Evolutionary conservation across 2,888 invertebrate genomes (phyloP), one percentile per base, ranked within the genome.

Genomic region (Archips crataeganus): DNA sequence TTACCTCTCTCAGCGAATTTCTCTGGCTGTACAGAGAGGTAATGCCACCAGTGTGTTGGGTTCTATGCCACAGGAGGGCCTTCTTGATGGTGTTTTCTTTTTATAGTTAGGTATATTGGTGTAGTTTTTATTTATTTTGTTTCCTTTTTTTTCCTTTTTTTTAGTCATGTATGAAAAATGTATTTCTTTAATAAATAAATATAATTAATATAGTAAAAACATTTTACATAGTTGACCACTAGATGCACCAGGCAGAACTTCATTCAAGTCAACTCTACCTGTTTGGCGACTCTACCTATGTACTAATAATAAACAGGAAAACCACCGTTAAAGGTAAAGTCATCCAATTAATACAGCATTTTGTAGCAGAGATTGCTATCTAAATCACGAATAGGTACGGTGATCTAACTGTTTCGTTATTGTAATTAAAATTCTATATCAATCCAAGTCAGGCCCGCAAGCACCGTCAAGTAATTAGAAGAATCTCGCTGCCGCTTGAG

Each of bases 401-500:
- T 66, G 71, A 67, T 71, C 71, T 74, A 74, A 74, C 74, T 66
- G 74, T 74, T 70, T 70, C 70, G 61, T 71, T 74, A 71, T 74
- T 64, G 60, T 74, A 74, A 74, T 74, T 74, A 74, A 74, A 74
- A 74, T 70, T 74, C 74, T 74, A 64, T 74, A 74, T 70, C 64
- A 74, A 70, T 70, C 65, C 45, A 10, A 68, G 49, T 63, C 49
- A 64, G 63, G 47, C 57, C 67, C 47, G 62, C 68, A 47, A 47
- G 51, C 51, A 57, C 66, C 57, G 32, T 54, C 66, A 59, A 70
- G 74, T 70, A 70, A 74, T 74, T 74, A 70, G 70, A 45, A 60
- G 69, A 61, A 60, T 74, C 69, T 51, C 73, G 42, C 66, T 49
- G 36, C 57, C 54, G 67, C 67, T 66, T 73, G 77, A 76, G 77